Base-by-base conservation (phyloP, 2,888 invertebrate species). In the Carpatolechia fugitivella region DNA sequence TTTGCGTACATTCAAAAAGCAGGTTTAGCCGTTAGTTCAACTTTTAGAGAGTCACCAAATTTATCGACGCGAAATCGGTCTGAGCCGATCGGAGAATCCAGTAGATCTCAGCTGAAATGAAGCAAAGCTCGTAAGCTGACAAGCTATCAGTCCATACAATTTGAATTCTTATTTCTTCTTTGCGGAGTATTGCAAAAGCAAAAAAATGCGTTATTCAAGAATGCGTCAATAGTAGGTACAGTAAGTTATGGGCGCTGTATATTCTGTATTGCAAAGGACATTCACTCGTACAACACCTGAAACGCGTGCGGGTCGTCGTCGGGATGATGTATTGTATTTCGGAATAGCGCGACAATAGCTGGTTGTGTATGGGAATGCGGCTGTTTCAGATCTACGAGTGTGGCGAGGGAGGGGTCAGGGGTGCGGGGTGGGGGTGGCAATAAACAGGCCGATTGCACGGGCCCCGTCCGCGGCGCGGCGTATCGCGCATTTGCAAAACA, bases 391-490 rank as follows among this genome's bases (percentile, higher is more conserved):
- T 5, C 13, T 36, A 13, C 36, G 36, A n/a, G n/a, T n/a, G 11
- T 36, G 36, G 36, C 13, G 36, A 5, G 36, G n/a, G 13, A n/a
- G 36, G 10, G n/a, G 36, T 36, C 14, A n/a, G 20, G 20, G 41
- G 18, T 8, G 60, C 60, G 63, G 65, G 68, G 68, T 6, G 67
- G 70, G 69, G 68, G 61, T 29, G 69, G 74, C 68, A 72, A 76
- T 77, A 78, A 80, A 78, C 71, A 69, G 64, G 64, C 59, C 67
- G 69, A 76, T 76, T 74, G 73, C 71, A 65, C 60, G 56, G 64
- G 64, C 66, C 64, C 65, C 66, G 66, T 63, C 64, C 52, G 47
- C 16, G 18, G 31, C 33, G 13, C 20, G 24, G 33, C 35, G 14
- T 13, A 14, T 14, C 38, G 41, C 20, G 18, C 10, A 38, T 38